A percentile compares a stretch with the other conserved stretches of the same genome.
Conservation (phyloP, 2,888 invertebrate genomes). For the Stratiomys singularior region DNA sequence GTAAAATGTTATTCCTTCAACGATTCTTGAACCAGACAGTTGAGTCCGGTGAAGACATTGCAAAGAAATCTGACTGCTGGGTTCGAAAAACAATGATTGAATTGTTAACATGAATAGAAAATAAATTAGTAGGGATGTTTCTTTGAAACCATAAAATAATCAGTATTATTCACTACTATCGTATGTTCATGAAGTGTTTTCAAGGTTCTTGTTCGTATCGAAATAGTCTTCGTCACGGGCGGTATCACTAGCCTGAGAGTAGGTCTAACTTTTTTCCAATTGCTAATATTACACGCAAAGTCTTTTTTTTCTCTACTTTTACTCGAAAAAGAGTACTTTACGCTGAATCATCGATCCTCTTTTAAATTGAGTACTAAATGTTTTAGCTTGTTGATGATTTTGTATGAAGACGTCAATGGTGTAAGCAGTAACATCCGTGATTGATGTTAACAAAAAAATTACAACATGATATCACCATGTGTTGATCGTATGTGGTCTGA, state of each 20-base stretch:
- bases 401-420: conserved; percentile 29
- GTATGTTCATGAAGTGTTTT: neutral
- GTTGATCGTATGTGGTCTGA: conserved; percentile 9
- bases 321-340: neutral
- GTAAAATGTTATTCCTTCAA: too few relatives aligned
- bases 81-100: too few relatives aligned
- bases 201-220: conserved; percentile 14
- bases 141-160: neutral
- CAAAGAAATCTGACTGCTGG: too few relatives aligned
- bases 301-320: neutral
- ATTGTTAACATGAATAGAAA: neutral
- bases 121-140: neutral
- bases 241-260: neutral
- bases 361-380: conserved; percentile 18
- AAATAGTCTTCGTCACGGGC: conserved; percentile 22
- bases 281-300: neutral
- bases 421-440: conserved; percentile 15
- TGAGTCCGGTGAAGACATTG: too few relatives aligned
- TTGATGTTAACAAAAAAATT: neutral
- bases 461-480: conserved; percentile 6
- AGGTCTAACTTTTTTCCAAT: conserved; percentile 4
- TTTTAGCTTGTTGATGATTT: neutral
- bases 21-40: too few relatives aligned
- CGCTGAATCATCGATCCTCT: conserved; percentile 14
- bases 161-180: neutral